Evolutionary conservation across 2,113 vertebrate genomes (phyloP).

Genomic region (Brienomyrus brachyistius): DNA sequence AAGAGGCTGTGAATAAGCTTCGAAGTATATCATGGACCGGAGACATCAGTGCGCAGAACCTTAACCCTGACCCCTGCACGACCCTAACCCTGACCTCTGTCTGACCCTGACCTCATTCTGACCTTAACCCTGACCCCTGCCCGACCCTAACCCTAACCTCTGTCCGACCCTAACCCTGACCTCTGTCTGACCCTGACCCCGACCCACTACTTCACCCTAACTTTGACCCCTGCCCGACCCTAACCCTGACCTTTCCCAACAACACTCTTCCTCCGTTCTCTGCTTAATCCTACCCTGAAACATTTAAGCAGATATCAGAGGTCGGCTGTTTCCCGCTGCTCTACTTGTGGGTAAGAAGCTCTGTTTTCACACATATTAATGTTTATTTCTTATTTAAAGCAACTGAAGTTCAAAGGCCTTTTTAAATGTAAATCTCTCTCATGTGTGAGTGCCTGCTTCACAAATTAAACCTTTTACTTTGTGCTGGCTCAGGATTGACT

Average conservation of each 20-base stretch:
- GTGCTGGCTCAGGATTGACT: not conserved
- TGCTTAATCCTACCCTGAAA: not conserved
- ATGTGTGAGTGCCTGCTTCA: not conserved
- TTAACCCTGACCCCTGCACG: too few relatives aligned
- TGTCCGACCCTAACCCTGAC: too few relatives aligned
- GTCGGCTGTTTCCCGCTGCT: not conserved
- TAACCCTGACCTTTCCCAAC: not conserved
- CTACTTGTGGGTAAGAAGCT: not conserved
- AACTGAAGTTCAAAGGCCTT: not conserved
- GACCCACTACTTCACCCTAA: not conserved
- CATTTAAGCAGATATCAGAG: not conserved
- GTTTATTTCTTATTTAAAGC: not conserved
- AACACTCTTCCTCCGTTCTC: not conserved
- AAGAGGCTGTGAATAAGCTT: not conserved
- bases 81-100: too few relatives aligned
- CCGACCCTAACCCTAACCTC: not conserved
- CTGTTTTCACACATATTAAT: not conserved
- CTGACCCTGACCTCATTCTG: too few relatives aligned
- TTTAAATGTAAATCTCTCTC: constrained; percentile 2
- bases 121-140: too few relatives aligned
- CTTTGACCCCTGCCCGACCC: too few relatives aligned
- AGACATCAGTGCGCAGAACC: not conserved
- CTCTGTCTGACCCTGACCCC: too few relatives aligned
- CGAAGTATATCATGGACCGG: not conserved
- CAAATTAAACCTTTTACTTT: not conserved